phyloP scores from a whole-genome alignment of 2,888 invertebrate genomes.

The Eupithecia pulchellata region DNA sequence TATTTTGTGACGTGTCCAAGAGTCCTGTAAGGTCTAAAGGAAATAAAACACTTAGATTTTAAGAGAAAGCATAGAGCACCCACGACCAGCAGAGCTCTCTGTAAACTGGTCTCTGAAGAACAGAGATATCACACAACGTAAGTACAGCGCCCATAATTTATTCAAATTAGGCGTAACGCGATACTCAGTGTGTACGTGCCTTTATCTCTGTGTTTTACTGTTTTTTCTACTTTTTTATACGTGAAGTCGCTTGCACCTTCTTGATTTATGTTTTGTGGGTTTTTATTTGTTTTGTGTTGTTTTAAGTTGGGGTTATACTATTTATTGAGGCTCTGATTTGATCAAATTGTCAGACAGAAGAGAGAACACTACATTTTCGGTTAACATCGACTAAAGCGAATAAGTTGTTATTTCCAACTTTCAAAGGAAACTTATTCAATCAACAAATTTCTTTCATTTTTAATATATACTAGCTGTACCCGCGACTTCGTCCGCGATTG shows the following conservation, averaged over 20 bases:
- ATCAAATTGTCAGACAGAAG: too few relatives aligned
- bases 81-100: constrained; percentile 29
- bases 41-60: too few relatives aligned
- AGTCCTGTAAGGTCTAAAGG: too few relatives aligned
- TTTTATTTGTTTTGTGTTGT: constrained; percentile 46
- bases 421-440: too few relatives aligned
- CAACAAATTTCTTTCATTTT: too few relatives aligned
- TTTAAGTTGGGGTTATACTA: neutral
- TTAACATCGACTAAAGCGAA: too few relatives aligned
- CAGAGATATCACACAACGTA: constrained; percentile 74
- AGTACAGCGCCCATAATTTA: constrained; percentile 70
- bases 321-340: neutral
- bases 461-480: too few relatives aligned
- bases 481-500: too few relatives aligned
- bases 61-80: neutral
- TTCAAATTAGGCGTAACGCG: constrained; percentile 77
- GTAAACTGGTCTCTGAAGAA: constrained; percentile 61
- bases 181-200: constrained; percentile 70
- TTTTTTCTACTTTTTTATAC: constrained; percentile 28
- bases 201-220: constrained; percentile 49
- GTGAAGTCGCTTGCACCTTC: constrained; percentile 49
- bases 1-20: too few relatives aligned
- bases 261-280: constrained; percentile 58
- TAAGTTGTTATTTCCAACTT: too few relatives aligned
- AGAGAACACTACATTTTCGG: too few relatives aligned